These are phyloP conservation scores for Bovichtus diacanthus DNA, from an alignment of 2,797 vertebrate species.

Conservation along the genomic window DNA sequence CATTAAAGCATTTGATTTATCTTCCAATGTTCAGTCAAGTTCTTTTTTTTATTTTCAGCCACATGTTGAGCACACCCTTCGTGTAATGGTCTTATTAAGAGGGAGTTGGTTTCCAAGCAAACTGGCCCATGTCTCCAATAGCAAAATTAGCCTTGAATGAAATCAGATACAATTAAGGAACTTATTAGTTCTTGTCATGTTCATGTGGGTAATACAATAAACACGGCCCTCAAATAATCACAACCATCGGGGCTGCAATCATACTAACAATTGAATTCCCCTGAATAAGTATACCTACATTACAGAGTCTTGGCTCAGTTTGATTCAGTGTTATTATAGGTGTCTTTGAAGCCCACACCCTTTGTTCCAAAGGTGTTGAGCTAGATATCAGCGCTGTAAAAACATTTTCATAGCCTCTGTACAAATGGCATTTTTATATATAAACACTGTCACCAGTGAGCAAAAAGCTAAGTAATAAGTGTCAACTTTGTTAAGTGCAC, in stretches of 20 bases:
- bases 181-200: conserved; percentile 82
- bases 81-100: conserved; percentile 84
- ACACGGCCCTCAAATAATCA: conserved; percentile 74
- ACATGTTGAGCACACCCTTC: conserved; percentile 73
- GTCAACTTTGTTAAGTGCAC: neutral
- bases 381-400: conserved; percentile 29
- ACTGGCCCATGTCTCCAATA: conserved; percentile 67
- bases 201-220: conserved; percentile 77
- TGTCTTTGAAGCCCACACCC: conserved; percentile 37
- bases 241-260: conserved; percentile 75
- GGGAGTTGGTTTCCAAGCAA: conserved; percentile 70
- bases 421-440: conserved; percentile 6
- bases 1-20: conserved; percentile 81
- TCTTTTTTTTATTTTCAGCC: conserved; percentile 32
- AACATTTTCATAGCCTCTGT: conserved; percentile 60
- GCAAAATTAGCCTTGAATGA: conserved; percentile 73
- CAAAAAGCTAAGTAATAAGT: neutral
- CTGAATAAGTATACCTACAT: conserved; percentile 36
- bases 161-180: conserved; percentile 80
- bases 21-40: conserved; percentile 47
- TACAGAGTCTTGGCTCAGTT: conserved; percentile 33
- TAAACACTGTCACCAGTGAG: conserved; percentile 49
- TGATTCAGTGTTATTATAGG: conserved; percentile 54
- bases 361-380: conserved; percentile 57
- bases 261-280: conserved; percentile 58